Evolutionary conservation across 2,888 invertebrate genomes (phyloP).

Genomic region (Zaprionus lineosus): DNA sequence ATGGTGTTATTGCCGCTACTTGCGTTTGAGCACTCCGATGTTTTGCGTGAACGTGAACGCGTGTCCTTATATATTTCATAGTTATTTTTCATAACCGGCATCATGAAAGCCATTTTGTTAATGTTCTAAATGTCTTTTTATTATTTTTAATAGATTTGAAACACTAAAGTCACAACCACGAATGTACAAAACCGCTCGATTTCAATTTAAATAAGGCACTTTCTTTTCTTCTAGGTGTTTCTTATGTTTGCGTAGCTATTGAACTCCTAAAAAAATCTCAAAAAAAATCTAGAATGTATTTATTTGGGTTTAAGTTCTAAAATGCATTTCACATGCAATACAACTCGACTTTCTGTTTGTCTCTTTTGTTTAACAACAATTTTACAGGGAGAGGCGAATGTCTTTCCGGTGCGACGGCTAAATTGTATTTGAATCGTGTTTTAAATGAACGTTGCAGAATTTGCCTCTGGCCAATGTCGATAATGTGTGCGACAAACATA

Average conservation of each 20-base stretch:
- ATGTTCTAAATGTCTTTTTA: background rate
- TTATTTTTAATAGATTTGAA: slow-evolving; percentile 1
- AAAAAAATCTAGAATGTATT: too few species aligned
- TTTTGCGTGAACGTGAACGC: slow-evolving; percentile 88
- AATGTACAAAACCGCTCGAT: slow-evolving; percentile 8
- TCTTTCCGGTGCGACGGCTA: slow-evolving; percentile 38
- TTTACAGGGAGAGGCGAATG: slow-evolving; percentile 23
- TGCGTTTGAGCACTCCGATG: slow-evolving; percentile 87
- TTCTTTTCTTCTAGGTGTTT: slow-evolving; percentile 25
- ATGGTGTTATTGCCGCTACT: slow-evolving; percentile 82
- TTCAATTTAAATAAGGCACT: slow-evolving; percentile 10
- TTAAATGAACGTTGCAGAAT: slow-evolving; percentile 37
- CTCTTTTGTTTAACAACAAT: slow-evolving; percentile 1
- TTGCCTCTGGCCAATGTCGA: slow-evolving; percentile 23
- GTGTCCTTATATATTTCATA: slow-evolving; percentile 94
- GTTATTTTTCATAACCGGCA: slow-evolving; percentile 96
- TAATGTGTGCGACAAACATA: slow-evolving; percentile 22
- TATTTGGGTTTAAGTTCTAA: slow-evolving; percentile 6
- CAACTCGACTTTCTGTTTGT: slow-evolving; percentile 21
- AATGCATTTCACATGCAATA: slow-evolving; percentile 28
- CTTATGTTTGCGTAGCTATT: slow-evolving; percentile 5
- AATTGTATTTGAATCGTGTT: slow-evolving; percentile 44
- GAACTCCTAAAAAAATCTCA: slow-evolving; percentile 2
- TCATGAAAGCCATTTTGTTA: slow-evolving; percentile 93
- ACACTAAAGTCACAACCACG: slow-evolving; percentile 17